Evolutionary conservation across 2,113 vertebrate species (phyloP).

Genomic region (Pygoscelis antarcticus): DNA sequence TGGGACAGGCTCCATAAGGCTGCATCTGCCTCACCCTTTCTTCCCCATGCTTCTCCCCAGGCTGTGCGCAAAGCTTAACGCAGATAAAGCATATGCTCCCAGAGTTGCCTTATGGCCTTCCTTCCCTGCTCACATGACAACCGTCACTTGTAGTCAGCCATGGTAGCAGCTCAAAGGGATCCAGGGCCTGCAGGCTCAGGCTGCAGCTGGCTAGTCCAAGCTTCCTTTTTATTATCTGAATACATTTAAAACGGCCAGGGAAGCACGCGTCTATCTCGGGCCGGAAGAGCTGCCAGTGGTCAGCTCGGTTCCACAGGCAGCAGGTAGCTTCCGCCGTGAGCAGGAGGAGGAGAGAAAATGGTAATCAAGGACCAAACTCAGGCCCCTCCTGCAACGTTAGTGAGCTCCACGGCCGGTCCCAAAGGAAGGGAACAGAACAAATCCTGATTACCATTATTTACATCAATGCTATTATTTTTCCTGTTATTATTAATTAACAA

Average conservation of each 20-base stretch:
- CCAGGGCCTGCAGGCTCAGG: conserved; percentile 59
- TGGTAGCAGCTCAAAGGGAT: conserved; percentile 57
- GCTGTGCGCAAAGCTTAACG: conserved; percentile 26
- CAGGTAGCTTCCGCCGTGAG: neutral
- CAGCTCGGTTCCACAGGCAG: neutral
- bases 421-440: neutral
- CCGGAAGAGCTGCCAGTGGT: neutral
- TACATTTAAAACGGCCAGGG: neutral
- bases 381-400: fast-evolving
- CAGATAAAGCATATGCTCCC: conserved; percentile 58
- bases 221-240: conserved; percentile 1
- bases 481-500: neutral
- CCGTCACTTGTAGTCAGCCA: conserved; percentile 61
- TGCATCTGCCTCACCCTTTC: conserved; percentile 40
- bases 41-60: conserved; percentile 11
- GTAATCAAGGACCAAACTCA: neutral
- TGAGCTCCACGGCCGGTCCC: neutral
- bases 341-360: neutral
- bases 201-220: conserved; percentile 48
- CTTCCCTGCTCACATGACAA: conserved; percentile 57
- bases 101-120: conserved; percentile 58
- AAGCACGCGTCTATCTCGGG: neutral
- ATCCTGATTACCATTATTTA: neutral
- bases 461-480: neutral
- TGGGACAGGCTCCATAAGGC: conserved; percentile 22